Evolutionary conservation across 2,888 invertebrate genomes (phyloP).

Genomic region (Trissolcus japonicus): DNA sequence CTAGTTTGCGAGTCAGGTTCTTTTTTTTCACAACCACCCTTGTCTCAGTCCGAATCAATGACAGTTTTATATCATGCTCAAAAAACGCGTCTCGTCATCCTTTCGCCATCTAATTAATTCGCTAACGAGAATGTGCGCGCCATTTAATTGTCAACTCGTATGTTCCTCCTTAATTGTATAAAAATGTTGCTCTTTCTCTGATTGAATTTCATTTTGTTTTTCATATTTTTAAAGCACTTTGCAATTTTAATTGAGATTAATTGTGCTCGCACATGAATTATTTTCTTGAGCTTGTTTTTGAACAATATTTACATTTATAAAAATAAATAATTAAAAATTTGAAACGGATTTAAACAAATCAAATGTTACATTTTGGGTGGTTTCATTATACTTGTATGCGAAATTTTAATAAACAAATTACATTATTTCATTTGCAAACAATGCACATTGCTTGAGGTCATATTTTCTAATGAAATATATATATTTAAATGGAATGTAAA

Average conservation of each 20-base stretch:
- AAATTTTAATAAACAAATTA: no score
- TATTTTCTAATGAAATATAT: no score
- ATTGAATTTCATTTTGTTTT: neutral
- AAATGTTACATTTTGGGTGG: no score
- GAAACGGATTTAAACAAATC: no score
- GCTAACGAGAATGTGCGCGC: constrained; percentile 29
- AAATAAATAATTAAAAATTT: no score
- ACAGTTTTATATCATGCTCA: constrained; percentile 39
- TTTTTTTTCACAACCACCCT: constrained; percentile 34
- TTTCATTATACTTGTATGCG: no score
- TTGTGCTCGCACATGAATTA: neutral
- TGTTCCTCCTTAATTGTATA: neutral
- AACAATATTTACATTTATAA: neutral
- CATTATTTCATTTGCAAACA: no score
- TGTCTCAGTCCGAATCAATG: constrained; percentile 46
- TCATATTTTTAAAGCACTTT: neutral
- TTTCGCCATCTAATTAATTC: constrained; percentile 50
- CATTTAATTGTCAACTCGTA: neutral
- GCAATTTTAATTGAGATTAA: neutral
- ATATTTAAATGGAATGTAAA: no score
- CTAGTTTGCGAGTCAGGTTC: constrained; percentile 23
- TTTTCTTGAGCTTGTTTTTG: neutral
- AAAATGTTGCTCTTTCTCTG: neutral
- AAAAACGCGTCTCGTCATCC: constrained; percentile 30
- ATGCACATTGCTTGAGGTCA: no score